These are phyloP conservation scores for Brachymystax lenok DNA, from an alignment of 2,797 vertebrate genomes.

Conservation along the genomic window DNA sequence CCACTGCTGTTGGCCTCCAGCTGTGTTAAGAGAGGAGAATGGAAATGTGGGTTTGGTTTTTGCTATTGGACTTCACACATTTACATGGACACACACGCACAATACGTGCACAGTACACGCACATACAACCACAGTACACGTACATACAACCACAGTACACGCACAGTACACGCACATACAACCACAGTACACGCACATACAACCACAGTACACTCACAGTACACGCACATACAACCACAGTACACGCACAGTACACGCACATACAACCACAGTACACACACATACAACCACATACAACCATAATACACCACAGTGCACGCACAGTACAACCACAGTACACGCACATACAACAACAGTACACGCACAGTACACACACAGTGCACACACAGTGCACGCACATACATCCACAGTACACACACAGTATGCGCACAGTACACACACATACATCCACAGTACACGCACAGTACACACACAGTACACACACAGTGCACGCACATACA, in stretches of 20 bases:
- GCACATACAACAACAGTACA: no score
- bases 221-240: no score
- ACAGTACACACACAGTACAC: background rate
- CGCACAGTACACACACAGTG: background rate
- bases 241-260: no score
- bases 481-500: no score
- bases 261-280: no score
- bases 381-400: background rate
- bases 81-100: constrained; percentile 6
- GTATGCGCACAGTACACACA: background rate
- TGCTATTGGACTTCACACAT: constrained; percentile 13
- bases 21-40: constrained; percentile 25
- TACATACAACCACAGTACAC: no score
- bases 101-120: background rate
- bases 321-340: no score
- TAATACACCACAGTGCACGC: no score
- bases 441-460: background rate
- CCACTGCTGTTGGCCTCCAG: constrained; percentile 34
- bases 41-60: constrained; percentile 24
- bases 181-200: no score
- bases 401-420: constrained; percentile 5
- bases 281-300: constrained; percentile 14
- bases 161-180: no score
- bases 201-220: no score
- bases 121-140: background rate